Evolutionary conservation across 2,113 vertebrate genomes (phyloP), one percentile per base, ranked within the genome.

Genomic region (Morone saxatilis): DNA sequence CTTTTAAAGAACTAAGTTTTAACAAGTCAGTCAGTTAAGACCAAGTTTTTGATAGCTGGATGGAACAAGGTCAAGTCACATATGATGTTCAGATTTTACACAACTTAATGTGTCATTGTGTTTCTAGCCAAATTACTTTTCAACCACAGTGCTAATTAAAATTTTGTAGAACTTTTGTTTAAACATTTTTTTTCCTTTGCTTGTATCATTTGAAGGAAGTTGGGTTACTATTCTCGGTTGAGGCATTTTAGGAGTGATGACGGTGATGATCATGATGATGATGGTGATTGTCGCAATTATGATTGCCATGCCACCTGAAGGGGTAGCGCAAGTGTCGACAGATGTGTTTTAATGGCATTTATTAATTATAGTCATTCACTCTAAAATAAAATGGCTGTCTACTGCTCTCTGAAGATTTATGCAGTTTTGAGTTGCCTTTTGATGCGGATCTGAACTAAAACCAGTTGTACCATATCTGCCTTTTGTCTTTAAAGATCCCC

Each of bases 291-390:
- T 76, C 12, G 22, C 84, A 78, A 72, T 85, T 78, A 90, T 91
- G 71, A 89, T 60, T 82, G 51, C 60, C 71, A 74, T 60, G 87
- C 83, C 91, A 94, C 90, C 89, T 94, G 87, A 85, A 84, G 86
- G 72, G 71, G 47, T 63, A 84, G 54, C 67, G 56, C 31, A 54
- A 77, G 81, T 80, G 83, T 59, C 43, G 77, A 84, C 90, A 91
- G 89, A 94, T 92, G 90, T 86, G 81, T 85, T 88, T 82, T 88
- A 88, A 87, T 87, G 59, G 51, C 68, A 63, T 87, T 86, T 88
- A 92, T 92, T 92, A 90, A 85, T 88, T 89, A 85, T 25, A 66
- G 38, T 73, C 78, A 63, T 90, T 66, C 69, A 74, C 50, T 80
- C 17, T 81, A 36, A 91, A 76, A 65, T 56, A 41, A 85, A 90